Base-by-base conservation (phyloP, 2,888 invertebrate genomes). In the Sycophila texana region DNA sequence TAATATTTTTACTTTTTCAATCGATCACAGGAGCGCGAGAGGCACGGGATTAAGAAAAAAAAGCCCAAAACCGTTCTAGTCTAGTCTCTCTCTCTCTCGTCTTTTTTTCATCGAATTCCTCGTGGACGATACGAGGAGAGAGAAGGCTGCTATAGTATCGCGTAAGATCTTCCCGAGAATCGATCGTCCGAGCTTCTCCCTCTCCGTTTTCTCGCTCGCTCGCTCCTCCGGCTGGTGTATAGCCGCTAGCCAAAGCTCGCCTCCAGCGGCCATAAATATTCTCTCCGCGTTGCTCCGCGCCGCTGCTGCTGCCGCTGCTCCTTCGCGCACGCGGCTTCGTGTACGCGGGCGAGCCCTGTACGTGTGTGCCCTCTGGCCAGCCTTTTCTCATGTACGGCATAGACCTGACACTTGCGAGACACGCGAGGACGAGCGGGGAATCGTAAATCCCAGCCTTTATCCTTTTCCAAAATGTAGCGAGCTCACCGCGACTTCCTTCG, bases 161-260 rank as follows among this genome's bases (percentile, higher is more conserved):
- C 83, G 81, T 80, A 79, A 84, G 82, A 84, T 83, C 83, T 81
- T 79, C 78, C 80, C 53, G 81, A 79, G 83, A 82, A 81, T 83
- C 82, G 82, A 83, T 83, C 82, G 82, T 78, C 61, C 80, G 72
- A 74, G 81, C 77, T 74, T 82, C 81, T 80, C 82, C 81, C 80
- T 77, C 72, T 63, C 57, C 67, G 79, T 77, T 80, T 81, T 67
- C 79, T 70, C 70, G 49, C 61, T 57, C 16, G 66, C 57, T 68
- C 18, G 55, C 65, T 65, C 67, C 61, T 73, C 51, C 18, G 66
- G 53, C 51, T 47, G 26, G 39, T n/a, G 39, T 73, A 73, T 73
- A 51, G 65, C 67, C 13, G 67, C 60, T 47, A 67, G 60, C 55
- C 70, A 60, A 53, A 75, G 79, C 77, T 77, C 53, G 63, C 61